Evolutionary conservation across 2,113 vertebrate genomes (phyloP), one percentile per base, ranked within the genome.

Genomic region (Triplophysa tibetana): DNA sequence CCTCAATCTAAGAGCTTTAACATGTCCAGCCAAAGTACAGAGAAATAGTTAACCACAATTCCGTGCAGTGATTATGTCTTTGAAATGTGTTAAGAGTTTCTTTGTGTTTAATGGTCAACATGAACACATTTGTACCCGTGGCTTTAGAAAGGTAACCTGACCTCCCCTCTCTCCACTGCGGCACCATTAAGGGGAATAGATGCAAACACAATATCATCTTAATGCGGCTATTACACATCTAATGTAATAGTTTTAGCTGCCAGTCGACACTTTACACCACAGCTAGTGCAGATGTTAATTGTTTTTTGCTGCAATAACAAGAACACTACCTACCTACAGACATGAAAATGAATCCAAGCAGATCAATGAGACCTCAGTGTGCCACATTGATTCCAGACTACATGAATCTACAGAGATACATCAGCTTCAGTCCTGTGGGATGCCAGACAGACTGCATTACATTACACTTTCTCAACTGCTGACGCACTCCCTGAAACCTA

Each of bases 281-380:
- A 26, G 56, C 77, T 24, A 63, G 11, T 75, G 72, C 66, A 26
- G 64, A 41, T 50, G 43, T n/a, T 70, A 70, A 70, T 79, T 70
- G 58, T 38, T 79, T 58, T 38, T 67, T 79, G 43, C 48, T 69
- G 52, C 65, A 38, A 52, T 63, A 61, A 64, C 68, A 58, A 29
- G 56, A 63, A 19, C 43, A 33, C 45, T 17, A 70, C 48, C 45
- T 54, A 38, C 21, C 74, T 81, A 38, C 33, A 38, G 82, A 77
- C 74, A 73, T 72, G 52, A 67, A 76, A 65, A 68, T 13, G 48
- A 21, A 84, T 67, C 73, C 60, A 61, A 70, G 52, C 61, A 70
- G 65, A 81, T 81, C 78, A 43, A 81, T 83, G 67, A 68, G 52
- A 60, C 56, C 11, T 67, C 48, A 83, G 77, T 48, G 50, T 76